These are phyloP conservation scores for Scaptodrosophila lebanonensis DNA, from an alignment of 1,140 invertebrate species.

Conservation along the genomic window DNA sequence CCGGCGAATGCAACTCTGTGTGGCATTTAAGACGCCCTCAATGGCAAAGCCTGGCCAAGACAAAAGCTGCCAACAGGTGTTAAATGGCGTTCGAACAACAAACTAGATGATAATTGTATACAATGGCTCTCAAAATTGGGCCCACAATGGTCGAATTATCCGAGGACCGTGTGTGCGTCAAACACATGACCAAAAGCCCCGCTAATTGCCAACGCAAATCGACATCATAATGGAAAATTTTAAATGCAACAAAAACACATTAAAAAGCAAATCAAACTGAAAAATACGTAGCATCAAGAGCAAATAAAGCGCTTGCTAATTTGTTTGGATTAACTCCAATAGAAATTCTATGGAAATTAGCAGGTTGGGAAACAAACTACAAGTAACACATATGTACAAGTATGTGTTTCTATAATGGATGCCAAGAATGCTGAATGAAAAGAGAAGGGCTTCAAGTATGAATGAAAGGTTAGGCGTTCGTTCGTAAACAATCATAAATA, in stretches of 20 bases:
- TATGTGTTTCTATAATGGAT: no score
- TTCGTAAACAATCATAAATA: no score
- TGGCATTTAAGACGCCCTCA: no score
- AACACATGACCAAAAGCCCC: conserved; percentile 25
- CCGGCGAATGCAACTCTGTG: not conserved
- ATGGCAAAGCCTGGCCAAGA: not conserved
- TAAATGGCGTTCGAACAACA: conserved; percentile 1
- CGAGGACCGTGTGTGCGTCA: conserved; percentile 11
- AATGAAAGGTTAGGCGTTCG: no score
- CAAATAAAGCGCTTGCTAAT: conserved; percentile 17
- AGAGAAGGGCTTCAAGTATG: conserved; percentile 4
- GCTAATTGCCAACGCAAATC: conserved; percentile 56
- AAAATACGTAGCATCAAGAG: conserved; percentile 27
- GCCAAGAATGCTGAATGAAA: conserved; percentile 26
- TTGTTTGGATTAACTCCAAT: conserved; percentile 1
- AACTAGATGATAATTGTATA: conserved; percentile 18
- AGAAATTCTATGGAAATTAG: conserved; percentile 16
- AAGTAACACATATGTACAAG: conserved; percentile 12
- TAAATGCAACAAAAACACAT: conserved; percentile 40
- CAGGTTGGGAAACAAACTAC: conserved; percentile 11
- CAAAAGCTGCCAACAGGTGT: conserved; percentile 10
- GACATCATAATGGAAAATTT: conserved; percentile 64
- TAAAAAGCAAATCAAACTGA: conserved; percentile 9
- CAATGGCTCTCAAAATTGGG: conserved; percentile 29
- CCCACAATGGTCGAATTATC: conserved; percentile 51